Evolutionary conservation across 1,140 invertebrate genomes (phyloP).

Genomic region (Aphaenogaster rudis): DNA sequence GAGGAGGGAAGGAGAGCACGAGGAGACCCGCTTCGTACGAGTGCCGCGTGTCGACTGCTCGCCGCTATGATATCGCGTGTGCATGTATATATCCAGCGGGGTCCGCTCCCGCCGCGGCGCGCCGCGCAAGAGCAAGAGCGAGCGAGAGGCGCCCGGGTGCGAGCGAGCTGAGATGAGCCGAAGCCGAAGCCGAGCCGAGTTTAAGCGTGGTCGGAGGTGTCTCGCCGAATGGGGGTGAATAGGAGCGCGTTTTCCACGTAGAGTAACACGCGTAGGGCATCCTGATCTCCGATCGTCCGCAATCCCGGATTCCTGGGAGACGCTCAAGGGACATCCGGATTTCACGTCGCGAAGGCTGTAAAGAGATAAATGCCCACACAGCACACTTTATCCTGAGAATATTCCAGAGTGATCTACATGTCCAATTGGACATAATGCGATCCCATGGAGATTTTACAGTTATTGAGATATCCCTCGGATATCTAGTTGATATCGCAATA

Average conservation of each 20-base stretch:
- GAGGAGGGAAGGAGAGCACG: conserved; percentile 49
- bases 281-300: neutral
- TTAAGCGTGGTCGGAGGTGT: conserved; percentile 12
- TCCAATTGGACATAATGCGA: too few relatives aligned
- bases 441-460: too few relatives aligned
- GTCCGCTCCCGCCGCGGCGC: conserved; percentile 12
- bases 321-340: neutral
- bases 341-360: neutral
- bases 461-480: too few relatives aligned
- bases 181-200: neutral
- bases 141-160: neutral
- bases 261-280: neutral
- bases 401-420: too few relatives aligned
- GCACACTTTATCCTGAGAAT: too few relatives aligned
- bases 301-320: conserved; percentile 2
- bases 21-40: conserved; percentile 74
- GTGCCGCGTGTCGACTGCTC: conserved; percentile 84
- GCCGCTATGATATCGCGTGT: conserved; percentile 77
- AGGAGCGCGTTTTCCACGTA: conserved; percentile 17
- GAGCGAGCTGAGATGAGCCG: neutral
- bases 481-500: too few relatives aligned
- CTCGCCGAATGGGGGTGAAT: conserved; percentile 32
- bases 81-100: conserved; percentile 79
- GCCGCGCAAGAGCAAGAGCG: conserved; percentile 22
- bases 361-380: neutral